Evolutionary conservation across 2,113 vertebrate species (phyloP).

Genomic region (Gallinago undulata): DNA sequence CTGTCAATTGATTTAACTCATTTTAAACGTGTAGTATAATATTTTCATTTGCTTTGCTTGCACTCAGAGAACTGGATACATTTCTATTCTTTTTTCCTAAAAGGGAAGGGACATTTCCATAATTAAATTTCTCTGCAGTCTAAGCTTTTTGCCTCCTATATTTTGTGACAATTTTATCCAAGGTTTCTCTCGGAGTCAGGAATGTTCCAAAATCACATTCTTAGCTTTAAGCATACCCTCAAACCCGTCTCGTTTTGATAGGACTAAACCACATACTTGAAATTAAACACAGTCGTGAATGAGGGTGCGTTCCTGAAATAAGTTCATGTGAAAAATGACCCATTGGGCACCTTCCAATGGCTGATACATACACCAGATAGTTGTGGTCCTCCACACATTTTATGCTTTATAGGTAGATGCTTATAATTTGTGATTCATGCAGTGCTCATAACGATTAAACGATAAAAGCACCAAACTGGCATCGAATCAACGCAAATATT

Average conservation of each 20-base stretch:
- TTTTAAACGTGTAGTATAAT: not conserved
- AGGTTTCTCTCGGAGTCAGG: not conserved
- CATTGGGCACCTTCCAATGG: not conserved
- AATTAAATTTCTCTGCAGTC: not conserved
- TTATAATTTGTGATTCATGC: not conserved
- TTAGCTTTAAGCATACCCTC: not conserved
- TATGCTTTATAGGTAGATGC: not conserved
- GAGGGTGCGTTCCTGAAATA: not conserved
- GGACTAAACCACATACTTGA: not conserved
- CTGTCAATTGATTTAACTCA: not conserved
- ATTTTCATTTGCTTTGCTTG: not conserved
- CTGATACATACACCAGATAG: not conserved
- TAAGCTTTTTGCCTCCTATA: not conserved
- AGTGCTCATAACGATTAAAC: not conserved
- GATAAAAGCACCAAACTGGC: not conserved
- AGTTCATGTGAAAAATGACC: not conserved
- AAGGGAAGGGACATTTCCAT: not conserved
- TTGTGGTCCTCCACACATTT: not conserved
- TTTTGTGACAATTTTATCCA: not conserved
- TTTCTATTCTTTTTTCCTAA: not conserved
- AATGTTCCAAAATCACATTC: not conserved
- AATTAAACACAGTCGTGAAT: not conserved
- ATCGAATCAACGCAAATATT: conserved; percentile 20
- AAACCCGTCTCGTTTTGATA: not conserved
- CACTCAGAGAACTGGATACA: not conserved